These are phyloP conservation scores for Lucilia cuprina DNA, from an alignment of 1,140 invertebrate genomes.

Conservation along the genomic window DNA sequence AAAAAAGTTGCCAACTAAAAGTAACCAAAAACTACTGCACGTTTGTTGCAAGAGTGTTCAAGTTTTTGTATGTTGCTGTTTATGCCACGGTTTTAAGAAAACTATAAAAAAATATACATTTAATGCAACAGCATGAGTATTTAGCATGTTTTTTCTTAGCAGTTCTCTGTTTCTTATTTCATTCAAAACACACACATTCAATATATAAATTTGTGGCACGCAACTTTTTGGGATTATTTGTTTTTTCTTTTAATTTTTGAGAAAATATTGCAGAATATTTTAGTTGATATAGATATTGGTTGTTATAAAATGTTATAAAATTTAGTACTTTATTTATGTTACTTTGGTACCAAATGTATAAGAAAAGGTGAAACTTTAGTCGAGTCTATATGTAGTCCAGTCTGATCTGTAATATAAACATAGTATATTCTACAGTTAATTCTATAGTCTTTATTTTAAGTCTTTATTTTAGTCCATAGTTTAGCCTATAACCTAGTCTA, in stretches of 20 bases:
- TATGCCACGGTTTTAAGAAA: not conserved
- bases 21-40: slow-evolving; percentile 3
- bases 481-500: no score
- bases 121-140: slow-evolving; percentile 23
- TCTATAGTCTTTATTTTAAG: no score
- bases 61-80: not conserved
- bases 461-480: no score
- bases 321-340: no score
- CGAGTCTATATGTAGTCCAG: no score
- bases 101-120: slow-evolving; percentile 3
- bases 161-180: not conserved
- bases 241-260: not conserved
- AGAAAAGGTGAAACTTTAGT: no score
- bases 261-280: no score
- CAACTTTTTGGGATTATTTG: not conserved
- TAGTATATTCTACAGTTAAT: no score
- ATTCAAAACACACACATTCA: not conserved
- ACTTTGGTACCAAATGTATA: no score
- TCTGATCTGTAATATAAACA: no score
- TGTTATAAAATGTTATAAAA: not conserved
- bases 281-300: not conserved
- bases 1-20: not conserved
- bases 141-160: slow-evolving; percentile 11
- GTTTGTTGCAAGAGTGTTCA: not conserved
- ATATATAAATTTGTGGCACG: slow-evolving; percentile 19